A percentile compares a stretch with the other conserved stretches of the same genome.
Conservation (phyloP, 2,113 vertebrate species). For the Meriones unguiculatus region DNA sequence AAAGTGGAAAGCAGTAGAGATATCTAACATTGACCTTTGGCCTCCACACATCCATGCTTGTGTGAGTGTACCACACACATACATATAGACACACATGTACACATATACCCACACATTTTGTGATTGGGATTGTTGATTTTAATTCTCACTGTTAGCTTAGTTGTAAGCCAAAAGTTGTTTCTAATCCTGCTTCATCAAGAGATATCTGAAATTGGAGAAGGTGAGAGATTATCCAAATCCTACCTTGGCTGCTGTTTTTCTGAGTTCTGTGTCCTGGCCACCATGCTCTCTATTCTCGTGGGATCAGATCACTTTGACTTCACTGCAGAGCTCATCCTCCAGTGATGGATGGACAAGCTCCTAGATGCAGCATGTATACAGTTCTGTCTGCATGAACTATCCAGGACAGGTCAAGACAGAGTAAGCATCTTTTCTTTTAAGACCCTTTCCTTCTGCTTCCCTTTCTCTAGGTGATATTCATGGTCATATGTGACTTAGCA, state of each 20-base stretch:
- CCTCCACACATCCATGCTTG: neutral
- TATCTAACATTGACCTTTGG: neutral
- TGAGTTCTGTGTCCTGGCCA: neutral
- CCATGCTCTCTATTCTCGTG: neutral
- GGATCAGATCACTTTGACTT: neutral
- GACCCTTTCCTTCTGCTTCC: neutral
- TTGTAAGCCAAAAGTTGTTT: neutral
- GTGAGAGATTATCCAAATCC: neutral
- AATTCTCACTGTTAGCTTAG: neutral
- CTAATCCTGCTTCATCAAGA: neutral
- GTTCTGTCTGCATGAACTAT: neutral
- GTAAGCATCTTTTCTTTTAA: neutral
- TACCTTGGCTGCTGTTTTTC: neutral
- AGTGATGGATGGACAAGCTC: neutral
- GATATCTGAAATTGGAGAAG: constrained; percentile 3
- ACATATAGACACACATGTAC: no score
- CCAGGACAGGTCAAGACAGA: neutral
- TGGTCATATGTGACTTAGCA: neutral
- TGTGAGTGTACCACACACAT: neutral
- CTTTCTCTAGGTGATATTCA: neutral
- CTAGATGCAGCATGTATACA: neutral
- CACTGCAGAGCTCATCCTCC: neutral
- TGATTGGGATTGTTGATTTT: neutral
- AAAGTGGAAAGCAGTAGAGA: neutral
- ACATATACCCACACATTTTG: neutral